These are phyloP conservation scores for Riptortus pedestris DNA, from an alignment of 1,140 invertebrate genomes.

Conservation along the genomic window DNA sequence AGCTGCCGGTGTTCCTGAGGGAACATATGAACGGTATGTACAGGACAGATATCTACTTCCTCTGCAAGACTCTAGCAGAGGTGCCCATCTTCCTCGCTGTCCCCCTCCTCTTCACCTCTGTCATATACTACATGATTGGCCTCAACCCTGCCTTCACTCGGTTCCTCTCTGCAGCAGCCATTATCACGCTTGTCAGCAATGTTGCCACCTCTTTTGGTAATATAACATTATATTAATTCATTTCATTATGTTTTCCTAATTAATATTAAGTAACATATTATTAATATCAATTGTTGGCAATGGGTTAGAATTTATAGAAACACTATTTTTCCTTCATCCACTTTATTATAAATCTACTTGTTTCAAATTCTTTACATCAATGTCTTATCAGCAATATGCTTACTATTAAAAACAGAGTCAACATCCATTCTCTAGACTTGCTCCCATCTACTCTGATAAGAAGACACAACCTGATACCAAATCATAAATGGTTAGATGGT, in stretches of 20 bases:
- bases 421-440: too few relatives aligned
- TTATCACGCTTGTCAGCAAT: constrained; percentile 76
- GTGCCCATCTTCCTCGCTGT: constrained; percentile 69
- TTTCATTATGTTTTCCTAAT: too few relatives aligned
- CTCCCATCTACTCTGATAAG: too few relatives aligned
- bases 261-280: neutral
- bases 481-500: too few relatives aligned
- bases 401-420: too few relatives aligned
- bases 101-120: constrained; percentile 70
- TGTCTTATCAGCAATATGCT: too few relatives aligned
- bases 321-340: too few relatives aligned
- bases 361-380: too few relatives aligned
- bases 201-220: constrained; percentile 85
- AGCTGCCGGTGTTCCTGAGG: constrained; percentile 81
- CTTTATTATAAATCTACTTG: too few relatives aligned
- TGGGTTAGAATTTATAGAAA: too few relatives aligned
- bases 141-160: constrained; percentile 57
- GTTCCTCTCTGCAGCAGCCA: constrained; percentile 62
- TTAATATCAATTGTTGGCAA: neutral
- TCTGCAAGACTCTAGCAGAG: constrained; percentile 83
- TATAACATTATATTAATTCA: constrained; percentile 24
- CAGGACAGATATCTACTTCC: constrained; percentile 82
- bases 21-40: constrained; percentile 90
- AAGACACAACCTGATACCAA: too few relatives aligned
- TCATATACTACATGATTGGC: constrained; percentile 81